Evolutionary conservation across 2,797 vertebrate species (phyloP), one percentile per base, ranked within the genome.

Genomic region (Echeneis naucrates): DNA sequence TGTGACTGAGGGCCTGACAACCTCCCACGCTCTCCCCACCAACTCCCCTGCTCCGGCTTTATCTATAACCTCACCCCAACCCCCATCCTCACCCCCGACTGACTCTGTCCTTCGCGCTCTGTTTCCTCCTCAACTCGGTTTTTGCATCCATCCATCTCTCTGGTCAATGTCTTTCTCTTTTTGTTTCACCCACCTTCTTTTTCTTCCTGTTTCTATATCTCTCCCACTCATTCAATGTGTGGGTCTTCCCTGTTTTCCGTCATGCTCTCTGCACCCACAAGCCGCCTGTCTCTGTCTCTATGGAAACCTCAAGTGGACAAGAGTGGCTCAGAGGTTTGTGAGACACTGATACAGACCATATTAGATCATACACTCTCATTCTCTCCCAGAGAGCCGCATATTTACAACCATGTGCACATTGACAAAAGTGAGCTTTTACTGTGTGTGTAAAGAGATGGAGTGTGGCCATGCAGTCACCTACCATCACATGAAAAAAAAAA

Each of bases 231-330:
- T 87, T 90, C 52, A 57, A 40, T 67, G 88, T 87, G 89, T 90
- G 86, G 90, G 90, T 92, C 87, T 89, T 90, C 88, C 90, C 87
- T 92, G 86, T 84, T 76, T 78, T 87, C 82, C 69, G 79, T 88
- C 85, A 83, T 80, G 85, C 84, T 89, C 82, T 75, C 78, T 79
- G 77, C 63, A 24, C 70, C 85, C 86, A 85, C 83, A 58, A 45
- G 80, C 78, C 80, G 83, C 72, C 83, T 74, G 80, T 85, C 85
- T 87, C 77, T 80, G 91, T 92, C 91, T 92, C 92, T 92, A 93
- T 92, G 92, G 92, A 90, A 92, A 93, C 92, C 86, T 84, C 0
- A 64, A 89, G 89, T 91, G 90, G 90, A 93, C 91, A 88, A 57
- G 77, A 88, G 88, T 82, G 75, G 81, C 89, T 90, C 59, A 52